phyloP scores from a whole-genome alignment of 64 coral and sea anemone species.

The Anthopleura sola region DNA sequence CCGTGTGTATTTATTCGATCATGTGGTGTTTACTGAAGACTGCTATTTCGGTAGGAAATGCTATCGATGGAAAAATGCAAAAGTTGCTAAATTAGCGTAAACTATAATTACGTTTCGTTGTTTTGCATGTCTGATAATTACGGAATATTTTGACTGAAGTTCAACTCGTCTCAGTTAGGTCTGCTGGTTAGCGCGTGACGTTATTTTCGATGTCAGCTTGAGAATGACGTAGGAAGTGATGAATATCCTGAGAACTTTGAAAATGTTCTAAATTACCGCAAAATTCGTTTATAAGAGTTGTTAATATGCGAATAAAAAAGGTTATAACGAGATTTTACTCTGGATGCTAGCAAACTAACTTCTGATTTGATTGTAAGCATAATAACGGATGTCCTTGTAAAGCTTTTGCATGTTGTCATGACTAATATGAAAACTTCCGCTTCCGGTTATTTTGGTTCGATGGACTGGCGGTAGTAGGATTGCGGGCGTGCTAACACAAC shows the following conservation, averaged over 20 bases:
- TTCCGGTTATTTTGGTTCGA: not conserved
- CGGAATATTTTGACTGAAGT: not conserved
- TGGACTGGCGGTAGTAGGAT: not conserved
- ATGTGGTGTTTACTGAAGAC: not conserved
- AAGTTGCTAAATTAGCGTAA: not conserved
- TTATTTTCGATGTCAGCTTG: not conserved
- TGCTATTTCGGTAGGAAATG: slow-evolving; percentile 11
- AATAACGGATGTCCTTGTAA: not conserved
- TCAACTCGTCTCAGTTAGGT: not conserved
- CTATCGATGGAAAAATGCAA: not conserved
- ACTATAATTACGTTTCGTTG: not conserved
- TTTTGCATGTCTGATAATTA: not conserved
- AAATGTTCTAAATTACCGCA: too few relatives aligned
- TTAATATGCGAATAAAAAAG: not conserved
- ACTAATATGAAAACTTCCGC: not conserved
- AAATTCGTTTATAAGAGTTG: too few relatives aligned
- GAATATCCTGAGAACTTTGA: not conserved
- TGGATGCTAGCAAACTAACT: not conserved
- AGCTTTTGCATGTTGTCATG: not conserved
- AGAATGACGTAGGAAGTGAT: not conserved
- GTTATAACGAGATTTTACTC: not conserved
- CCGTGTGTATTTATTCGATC: not conserved
- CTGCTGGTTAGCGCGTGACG: not conserved
- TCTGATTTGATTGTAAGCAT: not conserved
- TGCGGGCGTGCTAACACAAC: too few relatives aligned